Base-by-base conservation (phyloP, 2,888 invertebrate species). In the Dryobota labecula region DNA sequence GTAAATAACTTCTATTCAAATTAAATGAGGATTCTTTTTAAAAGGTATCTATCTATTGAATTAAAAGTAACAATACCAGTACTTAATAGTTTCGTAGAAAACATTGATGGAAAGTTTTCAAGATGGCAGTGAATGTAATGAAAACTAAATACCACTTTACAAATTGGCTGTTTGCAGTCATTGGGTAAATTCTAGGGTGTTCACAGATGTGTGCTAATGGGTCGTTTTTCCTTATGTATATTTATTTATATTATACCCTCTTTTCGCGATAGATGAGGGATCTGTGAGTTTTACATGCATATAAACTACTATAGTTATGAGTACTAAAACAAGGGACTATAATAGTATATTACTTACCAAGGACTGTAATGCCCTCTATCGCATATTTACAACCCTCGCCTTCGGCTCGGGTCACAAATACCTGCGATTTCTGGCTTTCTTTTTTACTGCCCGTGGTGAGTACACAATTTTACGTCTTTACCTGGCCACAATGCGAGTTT, bases 111-210 rank as follows among this genome's bases (percentile, higher is more conserved):
- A 77, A 66, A 76, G 11, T 81, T 56, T 77, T 69, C 58, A 56
- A 76, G 56, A 61, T 57, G 61, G 51, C 45, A 61, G 43, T 51
- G 45, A 58, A 65, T 27, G 70, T 66, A 64, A 83, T 70, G 70
- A 70, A 79, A 83, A 85, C 81, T 84, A 79, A 84, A 89, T 83
- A 82, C 81, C 87, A 89, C 86, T 89, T 86, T 78, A 84, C 84
- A 83, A 88, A 89, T 88, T 86, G 87, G 80, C 86, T 87, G 85
- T 83, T 84, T 82, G 82, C 83, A 77, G 83, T 78, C 74, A 76
- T 79, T 74, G 60, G 54, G 73, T 70, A 69, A 64, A 71, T 75
- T 65, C 60, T 69, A 71, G 70, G 49, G 53, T 73, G 70, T 80
- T 73, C 73, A 67, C 74, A 84, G 74, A 83, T 80, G 83, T 76